Conservation (phyloP, 2,888 invertebrate species). For the Bellardia bayeri region DNA sequence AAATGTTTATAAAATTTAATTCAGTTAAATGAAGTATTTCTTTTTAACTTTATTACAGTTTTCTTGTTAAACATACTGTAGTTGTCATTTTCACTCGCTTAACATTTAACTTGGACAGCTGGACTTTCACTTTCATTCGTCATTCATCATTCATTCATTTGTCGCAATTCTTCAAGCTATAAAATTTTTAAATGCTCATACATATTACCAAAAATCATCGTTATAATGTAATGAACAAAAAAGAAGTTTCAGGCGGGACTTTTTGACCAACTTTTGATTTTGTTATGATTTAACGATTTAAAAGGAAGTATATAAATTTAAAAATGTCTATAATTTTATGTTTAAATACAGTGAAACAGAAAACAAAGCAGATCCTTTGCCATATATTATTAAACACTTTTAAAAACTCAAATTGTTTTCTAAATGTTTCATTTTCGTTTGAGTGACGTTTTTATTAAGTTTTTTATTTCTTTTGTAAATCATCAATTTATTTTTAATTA, state of each 20-base stretch:
- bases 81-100: constrained; percentile 29
- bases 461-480: constrained; percentile 17
- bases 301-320: not conserved
- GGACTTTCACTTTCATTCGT: constrained; percentile 73
- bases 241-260: constrained; percentile 6
- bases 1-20: constrained; percentile 44
- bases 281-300: not conserved
- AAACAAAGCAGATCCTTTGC: not conserved
- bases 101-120: constrained; percentile 55
- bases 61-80: constrained; percentile 41
- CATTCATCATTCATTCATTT: constrained; percentile 70
- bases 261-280: not conserved
- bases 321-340: not conserved
- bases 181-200: constrained; percentile 31
- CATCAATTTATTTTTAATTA: not conserved
- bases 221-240: constrained; percentile 6
- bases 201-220: constrained; percentile 21
- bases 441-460: not conserved
- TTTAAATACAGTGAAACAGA: not conserved
- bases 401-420: too few species aligned
- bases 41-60: constrained; percentile 1
- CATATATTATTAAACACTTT: too few species aligned
- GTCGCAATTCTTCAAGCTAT: constrained; percentile 55
- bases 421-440: not conserved
- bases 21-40: constrained; percentile 40